Percentiles rank a stretch among this genome's conserved stretches.
These are phyloP conservation scores for Poliocrania exsul DNA, from an alignment of 2,797 vertebrate species.

Conservation along the genomic window DNA sequence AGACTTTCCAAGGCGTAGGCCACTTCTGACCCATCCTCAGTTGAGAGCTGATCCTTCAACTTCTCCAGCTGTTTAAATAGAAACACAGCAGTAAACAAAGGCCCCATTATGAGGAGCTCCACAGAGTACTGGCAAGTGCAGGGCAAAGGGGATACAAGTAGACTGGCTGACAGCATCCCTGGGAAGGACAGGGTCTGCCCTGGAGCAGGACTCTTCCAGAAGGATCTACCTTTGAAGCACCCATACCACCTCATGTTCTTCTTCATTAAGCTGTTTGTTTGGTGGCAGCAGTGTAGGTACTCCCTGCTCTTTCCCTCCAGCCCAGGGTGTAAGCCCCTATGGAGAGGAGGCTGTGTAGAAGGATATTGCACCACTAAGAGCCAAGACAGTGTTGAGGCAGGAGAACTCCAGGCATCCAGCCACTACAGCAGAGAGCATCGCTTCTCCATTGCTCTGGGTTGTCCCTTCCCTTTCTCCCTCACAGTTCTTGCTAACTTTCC, in stretches of 20 bases:
- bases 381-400: not conserved
- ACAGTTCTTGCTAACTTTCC: not conserved
- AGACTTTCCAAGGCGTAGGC: conserved; percentile 43
- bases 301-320: not conserved
- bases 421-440: not conserved
- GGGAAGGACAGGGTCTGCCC: not conserved
- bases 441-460: not conserved
- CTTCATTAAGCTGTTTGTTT: not conserved
- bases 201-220: not conserved
- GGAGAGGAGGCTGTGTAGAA: not conserved
- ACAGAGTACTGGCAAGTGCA: not conserved
- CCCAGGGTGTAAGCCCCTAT: not conserved
- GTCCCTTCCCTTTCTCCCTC: not conserved
- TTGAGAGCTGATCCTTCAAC: conserved; percentile 59
- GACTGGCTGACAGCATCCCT: not conserved
- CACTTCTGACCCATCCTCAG: conserved; percentile 47
- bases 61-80: conserved; percentile 66
- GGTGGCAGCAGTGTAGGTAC: not conserved
- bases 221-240: not conserved
- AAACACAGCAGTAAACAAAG: conserved; percentile 16
- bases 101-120: not conserved
- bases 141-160: not conserved
- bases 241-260: not conserved
- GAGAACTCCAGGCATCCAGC: not conserved
- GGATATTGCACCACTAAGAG: not conserved